Base-by-base conservation (phyloP, 2,888 invertebrate genomes). In the Bimastos eiseni region DNA sequence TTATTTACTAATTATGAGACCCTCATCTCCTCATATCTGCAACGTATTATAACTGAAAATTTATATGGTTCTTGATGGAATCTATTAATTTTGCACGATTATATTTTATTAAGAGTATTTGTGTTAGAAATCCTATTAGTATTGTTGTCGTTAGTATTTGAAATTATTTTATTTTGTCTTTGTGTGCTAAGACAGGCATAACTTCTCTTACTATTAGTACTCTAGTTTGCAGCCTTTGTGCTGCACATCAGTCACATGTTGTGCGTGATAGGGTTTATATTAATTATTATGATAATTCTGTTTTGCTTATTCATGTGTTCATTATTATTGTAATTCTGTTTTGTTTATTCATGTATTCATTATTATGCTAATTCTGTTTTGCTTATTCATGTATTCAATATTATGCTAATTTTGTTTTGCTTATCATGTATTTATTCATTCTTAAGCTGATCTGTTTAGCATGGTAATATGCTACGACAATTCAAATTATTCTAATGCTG, bases 111-210 rank as follows among this genome's bases (percentile, higher is more conserved):
- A 24, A 36, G 38, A 11, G 36, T 88, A 38, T 88, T 34, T 33
- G n/a, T 33, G 5, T 15, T 21, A 13, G 21, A 33, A 86, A 30
- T 88, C 24, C 34, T 86, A 19, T 19, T 13, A 49, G 49, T 36
- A 30, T 13, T 88, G n/a, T 13, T 88, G n/a, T 30, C 5, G 24
- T 88, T 88, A 24, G 34, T 86, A 37, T 37, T 3, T 24, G 34
- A 86, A 2, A 37, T 33, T 13, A 6, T 17, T 36, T 84, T 17
- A 2, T 84, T 13, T 21, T 93, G 91, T 93, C 94, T 21, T 95
- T 95, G 30, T 49, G 19, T 49, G 15, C 49, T 17, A 17, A 17
- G 17, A 13, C 15, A 41, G 13, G 13, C 38, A 38, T 13, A 38
- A 8, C 38, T 38, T 38, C 5, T 38, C 13, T 5, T 38, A 38